A percentile compares a stretch with the other conserved stretches of the same genome.
phyloP scores from a whole-genome alignment of 2,113 vertebrate genomes.

The Prionailurus viverrinus region DNA sequence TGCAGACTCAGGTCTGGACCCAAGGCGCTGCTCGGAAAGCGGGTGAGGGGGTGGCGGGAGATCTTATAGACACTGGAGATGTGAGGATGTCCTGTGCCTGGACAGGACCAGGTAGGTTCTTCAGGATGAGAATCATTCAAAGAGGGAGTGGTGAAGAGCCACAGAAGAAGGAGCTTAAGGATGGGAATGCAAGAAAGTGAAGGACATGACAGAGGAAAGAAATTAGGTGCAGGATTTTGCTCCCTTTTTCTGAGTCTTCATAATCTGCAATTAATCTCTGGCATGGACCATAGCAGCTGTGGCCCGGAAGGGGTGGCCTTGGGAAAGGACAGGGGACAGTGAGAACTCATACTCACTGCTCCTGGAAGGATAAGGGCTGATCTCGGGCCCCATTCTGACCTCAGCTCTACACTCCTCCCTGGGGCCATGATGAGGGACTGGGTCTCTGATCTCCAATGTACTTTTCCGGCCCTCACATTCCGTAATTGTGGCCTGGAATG shows the following conservation, averaged over 20 bases:
- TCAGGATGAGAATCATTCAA: not conserved
- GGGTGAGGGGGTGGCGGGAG: no score
- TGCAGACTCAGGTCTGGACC: no score
- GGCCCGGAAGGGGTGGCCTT: not conserved
- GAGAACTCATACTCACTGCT: not conserved
- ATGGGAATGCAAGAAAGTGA: not conserved
- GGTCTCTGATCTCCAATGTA: not conserved
- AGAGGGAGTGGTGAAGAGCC: accelerated
- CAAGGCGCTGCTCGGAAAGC: no score
- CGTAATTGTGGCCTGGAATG: not conserved
- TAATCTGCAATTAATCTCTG: not conserved
- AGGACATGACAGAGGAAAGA: not conserved
- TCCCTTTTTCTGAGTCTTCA: not conserved
- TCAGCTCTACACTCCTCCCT: not conserved
- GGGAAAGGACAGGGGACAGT: not conserved
- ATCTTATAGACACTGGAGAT: no score
- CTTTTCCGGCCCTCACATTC: not conserved
- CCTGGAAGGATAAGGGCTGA: no score
- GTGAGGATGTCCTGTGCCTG: no score
- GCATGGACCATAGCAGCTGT: accelerated
- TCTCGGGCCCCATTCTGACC: not conserved
- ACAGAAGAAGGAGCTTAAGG: not conserved
- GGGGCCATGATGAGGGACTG: no score
- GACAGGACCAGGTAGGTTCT: no score
- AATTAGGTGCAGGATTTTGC: not conserved